Base-by-base conservation (phyloP, 2,888 invertebrate genomes). In the Stenodera caucasica region DNA sequence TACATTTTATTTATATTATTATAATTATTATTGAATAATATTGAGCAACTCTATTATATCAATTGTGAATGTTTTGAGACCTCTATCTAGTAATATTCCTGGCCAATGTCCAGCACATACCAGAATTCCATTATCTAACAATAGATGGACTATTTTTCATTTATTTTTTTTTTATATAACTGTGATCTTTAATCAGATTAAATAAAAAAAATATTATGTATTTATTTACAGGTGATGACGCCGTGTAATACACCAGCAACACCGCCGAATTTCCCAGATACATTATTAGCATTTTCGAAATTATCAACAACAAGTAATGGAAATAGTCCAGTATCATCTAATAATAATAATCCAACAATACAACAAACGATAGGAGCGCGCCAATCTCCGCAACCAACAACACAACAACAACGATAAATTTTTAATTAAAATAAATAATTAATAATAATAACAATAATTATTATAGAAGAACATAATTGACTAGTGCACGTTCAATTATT, bases 221-320 rank as follows among this genome's bases (percentile, higher is more conserved):
- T 55, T 57, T 58, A 82, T 70, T 79, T 84, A 80, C 85, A 94
- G 89, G 81, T 91, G 81, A 93, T 93, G 85, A 94, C 95, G 54
- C 96, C 95, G 18, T 94, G 94, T 75, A 96, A 96, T 80, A 96
- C 95, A 60, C 96, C 96, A 55, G 95, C 95, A 54, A 96, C 96
- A 52, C 96, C 95, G 51, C 95, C 96, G 32, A 95, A 94, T 81
- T 96, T 96, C 78, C 95, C 95, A 3, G 96, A 96, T 77, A 90
- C 95, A 26, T 82, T 96, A 66, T 84, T 92, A 66, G 94, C 94
- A 56, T 92, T 96, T 79, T 92, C 94, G 11, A 91, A 94, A 77
- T 85, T 95, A 83, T 92, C 93, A 23, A 91, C 94, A 26, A 91
- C 94, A 55, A 84, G 85, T 49, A 86, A 86, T 53, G 82, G 82